Evolutionary conservation across 1,140 invertebrate species (phyloP).

Genomic region (Stegodyphus dumicola): DNA sequence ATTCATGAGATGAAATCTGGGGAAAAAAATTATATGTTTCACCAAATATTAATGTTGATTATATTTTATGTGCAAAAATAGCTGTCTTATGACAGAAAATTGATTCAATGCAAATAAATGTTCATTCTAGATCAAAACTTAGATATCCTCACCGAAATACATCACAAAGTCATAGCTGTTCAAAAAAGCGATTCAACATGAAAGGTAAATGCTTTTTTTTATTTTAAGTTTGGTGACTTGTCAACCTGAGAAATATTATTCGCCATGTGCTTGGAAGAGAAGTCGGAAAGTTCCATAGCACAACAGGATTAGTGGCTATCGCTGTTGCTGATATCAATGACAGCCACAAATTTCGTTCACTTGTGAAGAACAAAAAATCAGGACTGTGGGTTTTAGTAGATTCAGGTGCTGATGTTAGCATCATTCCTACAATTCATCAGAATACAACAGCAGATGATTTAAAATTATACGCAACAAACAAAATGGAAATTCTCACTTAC

Average conservation of each 20-base stretch:
- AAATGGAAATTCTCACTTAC: conserved; percentile 7
- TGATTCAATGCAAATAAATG: not conserved
- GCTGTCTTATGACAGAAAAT: not conserved
- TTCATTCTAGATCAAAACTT: not conserved
- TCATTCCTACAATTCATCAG: not conserved
- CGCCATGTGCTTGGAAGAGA: not conserved
- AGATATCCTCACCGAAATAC: not conserved
- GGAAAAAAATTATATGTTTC: not conserved
- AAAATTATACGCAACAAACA: conserved; percentile 10
- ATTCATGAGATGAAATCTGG: too few species aligned
- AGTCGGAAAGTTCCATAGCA: not conserved
- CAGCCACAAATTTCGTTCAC: too few species aligned
- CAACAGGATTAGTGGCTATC: too few species aligned
- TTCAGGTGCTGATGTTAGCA: not conserved
- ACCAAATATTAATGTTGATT: not conserved
- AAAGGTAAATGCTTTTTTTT: not conserved
- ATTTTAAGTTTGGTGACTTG: conserved; percentile 1
- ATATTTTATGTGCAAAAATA: not conserved
- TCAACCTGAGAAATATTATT: not conserved
- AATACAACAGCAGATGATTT: not conserved
- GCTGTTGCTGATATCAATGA: too few species aligned
- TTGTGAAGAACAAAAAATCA: too few species aligned
- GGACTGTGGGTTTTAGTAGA: not conserved
- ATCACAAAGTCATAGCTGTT: not conserved
- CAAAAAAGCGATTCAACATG: not conserved